A percentile compares a stretch with the other conserved stretches of the same genome.
These are phyloP conservation scores for Idaea biselata DNA, from an alignment of 2,888 invertebrate genomes.

Conservation along the genomic window DNA sequence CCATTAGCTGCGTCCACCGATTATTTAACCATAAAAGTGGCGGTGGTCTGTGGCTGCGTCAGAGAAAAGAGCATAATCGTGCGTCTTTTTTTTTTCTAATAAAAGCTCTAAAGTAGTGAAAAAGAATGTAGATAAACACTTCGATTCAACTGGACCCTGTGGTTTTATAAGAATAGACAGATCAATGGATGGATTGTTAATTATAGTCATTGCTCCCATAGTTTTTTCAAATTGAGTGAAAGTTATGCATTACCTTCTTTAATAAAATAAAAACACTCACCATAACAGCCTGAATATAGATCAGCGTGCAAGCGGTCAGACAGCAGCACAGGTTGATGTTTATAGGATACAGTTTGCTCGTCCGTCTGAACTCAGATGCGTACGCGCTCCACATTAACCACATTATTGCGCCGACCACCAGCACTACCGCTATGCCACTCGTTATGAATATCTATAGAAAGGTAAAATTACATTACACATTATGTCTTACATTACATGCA, in stretches of 20 bases:
- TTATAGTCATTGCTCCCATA: neutral
- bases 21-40: too few relatives aligned
- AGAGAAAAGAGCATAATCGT: too few relatives aligned
- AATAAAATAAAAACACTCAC: slow-evolving; percentile 55
- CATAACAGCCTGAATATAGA: slow-evolving; percentile 84
- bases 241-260: neutral
- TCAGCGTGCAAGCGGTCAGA: slow-evolving; percentile 80
- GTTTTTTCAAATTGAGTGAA: neutral
- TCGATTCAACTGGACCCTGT: too few relatives aligned
- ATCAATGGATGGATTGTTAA: too few relatives aligned
- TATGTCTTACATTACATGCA: too few relatives aligned
- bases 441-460: slow-evolving; percentile 64
- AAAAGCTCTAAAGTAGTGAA: too few relatives aligned
- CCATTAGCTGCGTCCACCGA: too few relatives aligned
- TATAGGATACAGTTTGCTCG: slow-evolving; percentile 79
- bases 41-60: too few relatives aligned
- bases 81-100: too few relatives aligned
- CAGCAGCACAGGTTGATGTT: slow-evolving; percentile 83
- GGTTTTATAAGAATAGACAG: too few relatives aligned
- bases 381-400: slow-evolving; percentile 68
- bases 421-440: slow-evolving; percentile 55
- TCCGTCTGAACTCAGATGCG: slow-evolving; percentile 61
- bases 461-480: slow-evolving; percentile 11
- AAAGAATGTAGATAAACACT: too few relatives aligned
- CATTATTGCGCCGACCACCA: slow-evolving; percentile 54